phyloP scores from a whole-genome alignment of 2,888 invertebrate genomes.

The Pinctada fucata region DNA sequence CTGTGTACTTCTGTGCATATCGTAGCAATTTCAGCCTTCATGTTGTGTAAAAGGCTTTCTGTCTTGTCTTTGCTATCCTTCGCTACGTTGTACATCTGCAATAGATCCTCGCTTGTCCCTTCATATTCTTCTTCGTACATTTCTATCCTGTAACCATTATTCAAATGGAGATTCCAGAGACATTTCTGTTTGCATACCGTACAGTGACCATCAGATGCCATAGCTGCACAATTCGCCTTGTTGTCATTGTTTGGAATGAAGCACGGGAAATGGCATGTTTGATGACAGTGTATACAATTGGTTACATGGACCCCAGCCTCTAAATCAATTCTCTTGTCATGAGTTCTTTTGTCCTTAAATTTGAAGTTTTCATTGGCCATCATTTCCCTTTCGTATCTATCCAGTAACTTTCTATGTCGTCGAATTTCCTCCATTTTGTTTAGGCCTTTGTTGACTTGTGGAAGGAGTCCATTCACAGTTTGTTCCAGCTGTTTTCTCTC shows the following conservation, averaged over 20 bases:
- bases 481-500: too few species aligned
- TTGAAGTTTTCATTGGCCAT: too few species aligned
- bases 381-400: too few species aligned
- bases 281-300: too few species aligned
- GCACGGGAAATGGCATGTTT: too few species aligned
- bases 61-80: conserved; percentile 12
- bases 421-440: too few species aligned
- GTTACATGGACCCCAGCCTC: too few species aligned
- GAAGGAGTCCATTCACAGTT: too few species aligned
- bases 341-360: too few species aligned
- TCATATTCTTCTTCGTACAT: not conserved
- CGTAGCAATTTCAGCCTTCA: not conserved
- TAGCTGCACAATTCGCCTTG: conserved; percentile 6
- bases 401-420: too few species aligned
- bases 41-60: conserved; percentile 8
- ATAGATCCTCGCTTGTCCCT: conserved; percentile 24
- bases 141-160: not conserved
- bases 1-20: not conserved
- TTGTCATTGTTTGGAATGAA: conserved; percentile 16
- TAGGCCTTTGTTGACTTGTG: too few species aligned
- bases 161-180: conserved; percentile 17
- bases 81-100: conserved; percentile 24
- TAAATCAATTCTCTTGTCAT: too few species aligned
- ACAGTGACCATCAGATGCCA: conserved; percentile 12
- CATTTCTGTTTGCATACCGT: conserved; percentile 20